Evolutionary conservation across 2,113 vertebrate species (phyloP), one percentile per base, ranked within the genome.

Genomic region (Ciconia boyciana): DNA sequence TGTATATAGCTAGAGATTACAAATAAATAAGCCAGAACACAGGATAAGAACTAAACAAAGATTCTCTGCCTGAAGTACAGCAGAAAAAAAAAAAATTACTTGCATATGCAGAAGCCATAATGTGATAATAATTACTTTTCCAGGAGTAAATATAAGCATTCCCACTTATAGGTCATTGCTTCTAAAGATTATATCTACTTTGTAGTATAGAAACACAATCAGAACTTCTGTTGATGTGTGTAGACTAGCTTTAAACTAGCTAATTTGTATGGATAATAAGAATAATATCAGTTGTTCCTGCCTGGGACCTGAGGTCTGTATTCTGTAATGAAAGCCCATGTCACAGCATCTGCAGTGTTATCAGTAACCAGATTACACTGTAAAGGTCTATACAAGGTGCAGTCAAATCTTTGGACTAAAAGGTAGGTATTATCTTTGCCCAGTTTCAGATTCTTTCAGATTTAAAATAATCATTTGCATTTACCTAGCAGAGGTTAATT

Each of bases 181-280:
- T 87, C 52, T 58, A 44, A 64, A 69, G 28, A 55, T 66, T 22
- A 10, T 24, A 16, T 28, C 11, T 74, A 48, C 29, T 82, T 46
- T 11, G 6, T 11, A 65, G 17, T 25, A 69, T 0, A 61, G 57
- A 84, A 72, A 15, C 10, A 46, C 0, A 0, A 64, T 34, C 32
- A 72, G 49, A 74, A 34, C 31, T 72, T 55, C 8, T 46, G 24
- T 4, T 62, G n/a, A 49, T 51, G 9, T 41, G 7, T 18, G 18
- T 12, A 46, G 32, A 41, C 39, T 14, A 34, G 20, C 46, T 60
- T 77, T 68, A 78, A 72, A 60, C 14, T 22, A 69, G 18, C 4
- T 49, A 24, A 36, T 60, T 62, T 60, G 11, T 9, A n/a, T 3
- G 18, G 25, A 32, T 34, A 75, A 43, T 19, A 72, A 44, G 16